A percentile compares a stretch with the other conserved stretches of the same genome.
These are phyloP conservation scores for Tympanoctomys barrerae DNA, from an alignment of 2,797 vertebrate species.

Conservation along the genomic window DNA sequence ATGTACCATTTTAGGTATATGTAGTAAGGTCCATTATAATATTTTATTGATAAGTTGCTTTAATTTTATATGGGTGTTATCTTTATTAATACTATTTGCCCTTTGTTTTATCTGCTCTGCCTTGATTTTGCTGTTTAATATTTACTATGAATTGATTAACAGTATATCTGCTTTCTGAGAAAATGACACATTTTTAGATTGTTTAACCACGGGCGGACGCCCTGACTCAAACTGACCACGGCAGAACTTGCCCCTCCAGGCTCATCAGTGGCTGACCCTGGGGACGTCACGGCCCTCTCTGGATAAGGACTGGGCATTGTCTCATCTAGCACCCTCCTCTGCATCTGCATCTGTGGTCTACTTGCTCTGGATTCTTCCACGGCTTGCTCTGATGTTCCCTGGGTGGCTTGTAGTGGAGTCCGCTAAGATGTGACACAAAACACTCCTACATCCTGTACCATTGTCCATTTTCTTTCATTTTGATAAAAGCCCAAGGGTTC, in stretches of 20 bases:
- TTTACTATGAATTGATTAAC: constrained; percentile 35
- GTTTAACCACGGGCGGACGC: background rate
- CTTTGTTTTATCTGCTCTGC: constrained; percentile 15
- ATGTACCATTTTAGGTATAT: background rate
- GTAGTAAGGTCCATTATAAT: background rate
- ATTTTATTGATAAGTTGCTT: background rate
- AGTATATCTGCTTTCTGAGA: background rate
- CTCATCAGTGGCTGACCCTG: background rate
- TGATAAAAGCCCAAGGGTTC: background rate
- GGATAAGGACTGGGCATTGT: background rate
- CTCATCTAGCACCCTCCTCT: constrained; percentile 22
- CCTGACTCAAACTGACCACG: background rate
- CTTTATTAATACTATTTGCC: background rate
- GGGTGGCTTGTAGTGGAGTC: background rate
- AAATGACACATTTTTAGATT: background rate
- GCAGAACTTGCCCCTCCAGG: background rate
- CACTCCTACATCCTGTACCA: background rate
- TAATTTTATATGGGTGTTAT: background rate
- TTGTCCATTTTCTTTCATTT: background rate
- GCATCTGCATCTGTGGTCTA: background rate
- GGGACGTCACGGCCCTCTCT: background rate
- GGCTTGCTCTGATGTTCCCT: background rate
- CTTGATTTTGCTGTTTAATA: constrained; percentile 42
- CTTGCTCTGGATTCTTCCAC: background rate
- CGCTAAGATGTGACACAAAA: background rate